Percentiles rank a stretch among this genome's conserved stretches.
Conservation (phyloP, 2,113 vertebrate species). For the Nesoenas mayeri region DNA sequence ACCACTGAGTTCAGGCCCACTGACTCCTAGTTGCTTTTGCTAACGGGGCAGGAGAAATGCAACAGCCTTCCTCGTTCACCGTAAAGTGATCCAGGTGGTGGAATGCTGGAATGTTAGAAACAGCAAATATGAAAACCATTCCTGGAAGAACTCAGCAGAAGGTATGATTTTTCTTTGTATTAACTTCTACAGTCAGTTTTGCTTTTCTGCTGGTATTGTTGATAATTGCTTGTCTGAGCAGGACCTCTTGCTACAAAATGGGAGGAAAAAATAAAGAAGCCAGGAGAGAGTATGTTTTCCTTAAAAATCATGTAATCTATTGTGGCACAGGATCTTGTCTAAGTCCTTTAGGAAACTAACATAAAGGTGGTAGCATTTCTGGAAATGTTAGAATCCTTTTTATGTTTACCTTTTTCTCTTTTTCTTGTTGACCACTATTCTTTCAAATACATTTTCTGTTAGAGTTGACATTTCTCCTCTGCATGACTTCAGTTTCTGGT, state of each 20-base stretch:
- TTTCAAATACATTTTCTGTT: conserved; percentile 9
- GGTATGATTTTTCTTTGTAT: not conserved
- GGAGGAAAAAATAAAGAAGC: not conserved
- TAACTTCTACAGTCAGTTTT: not conserved
- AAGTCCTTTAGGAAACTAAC: not conserved
- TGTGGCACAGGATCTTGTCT: not conserved
- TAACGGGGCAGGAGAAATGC: not conserved
- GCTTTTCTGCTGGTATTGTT: not conserved
- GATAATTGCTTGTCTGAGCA: not conserved
- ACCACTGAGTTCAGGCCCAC: not conserved
- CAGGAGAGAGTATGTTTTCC: not conserved
- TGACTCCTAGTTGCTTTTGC: fast-evolving
- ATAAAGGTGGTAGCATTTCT: not conserved
- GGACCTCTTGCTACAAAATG: not conserved
- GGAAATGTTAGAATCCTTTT: not conserved
- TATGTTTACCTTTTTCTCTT: not conserved
- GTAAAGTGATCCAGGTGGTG: not conserved
- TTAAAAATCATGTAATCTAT: not conserved
- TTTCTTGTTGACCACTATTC: not conserved
- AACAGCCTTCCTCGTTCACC: not conserved
- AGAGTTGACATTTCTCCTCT: conserved; percentile 6
- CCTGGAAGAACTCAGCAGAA: not conserved
- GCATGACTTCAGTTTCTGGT: conserved; percentile 27
- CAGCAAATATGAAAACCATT: not conserved
- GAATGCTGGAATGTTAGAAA: not conserved